Evolutionary conservation across 2,113 vertebrate species (phyloP).

Genomic region (Alaudala cheleensis): DNA sequence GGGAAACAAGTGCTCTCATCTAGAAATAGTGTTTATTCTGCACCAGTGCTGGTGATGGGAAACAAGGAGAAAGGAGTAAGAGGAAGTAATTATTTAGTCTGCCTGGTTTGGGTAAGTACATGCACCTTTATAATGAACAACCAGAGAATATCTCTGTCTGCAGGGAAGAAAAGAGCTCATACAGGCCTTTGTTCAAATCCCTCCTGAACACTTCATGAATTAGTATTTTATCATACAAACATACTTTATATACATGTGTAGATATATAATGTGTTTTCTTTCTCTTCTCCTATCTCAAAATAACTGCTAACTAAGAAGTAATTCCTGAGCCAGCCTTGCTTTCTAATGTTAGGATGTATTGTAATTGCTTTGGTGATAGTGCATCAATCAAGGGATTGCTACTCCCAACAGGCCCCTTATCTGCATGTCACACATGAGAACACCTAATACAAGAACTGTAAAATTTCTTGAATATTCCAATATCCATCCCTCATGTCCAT

Average conservation of each 20-base stretch:
- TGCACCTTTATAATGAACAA: neutral
- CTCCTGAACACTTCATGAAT: neutral
- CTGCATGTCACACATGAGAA: accelerated
- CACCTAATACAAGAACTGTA: neutral
- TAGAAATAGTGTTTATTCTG: neutral
- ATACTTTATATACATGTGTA: neutral
- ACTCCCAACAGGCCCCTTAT: neutral
- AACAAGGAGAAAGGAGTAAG: neutral
- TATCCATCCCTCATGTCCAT: neutral
- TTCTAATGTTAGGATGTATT: neutral
- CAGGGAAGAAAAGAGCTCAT: neutral
- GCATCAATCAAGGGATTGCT: neutral
- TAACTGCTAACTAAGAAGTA: neutral
- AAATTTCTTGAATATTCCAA: neutral
- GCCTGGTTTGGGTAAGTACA: neutral
- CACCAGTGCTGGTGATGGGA: neutral
- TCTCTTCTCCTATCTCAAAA: neutral
- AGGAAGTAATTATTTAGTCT: neutral
- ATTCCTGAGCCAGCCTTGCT: neutral
- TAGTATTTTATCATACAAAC: neutral
- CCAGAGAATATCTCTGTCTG: neutral
- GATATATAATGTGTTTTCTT: neutral
- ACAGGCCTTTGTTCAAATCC: neutral
- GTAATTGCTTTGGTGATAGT: neutral
- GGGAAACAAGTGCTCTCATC: neutral